Conservation (phyloP, 2,797 vertebrate genomes). For the Cygnus olor region DNA sequence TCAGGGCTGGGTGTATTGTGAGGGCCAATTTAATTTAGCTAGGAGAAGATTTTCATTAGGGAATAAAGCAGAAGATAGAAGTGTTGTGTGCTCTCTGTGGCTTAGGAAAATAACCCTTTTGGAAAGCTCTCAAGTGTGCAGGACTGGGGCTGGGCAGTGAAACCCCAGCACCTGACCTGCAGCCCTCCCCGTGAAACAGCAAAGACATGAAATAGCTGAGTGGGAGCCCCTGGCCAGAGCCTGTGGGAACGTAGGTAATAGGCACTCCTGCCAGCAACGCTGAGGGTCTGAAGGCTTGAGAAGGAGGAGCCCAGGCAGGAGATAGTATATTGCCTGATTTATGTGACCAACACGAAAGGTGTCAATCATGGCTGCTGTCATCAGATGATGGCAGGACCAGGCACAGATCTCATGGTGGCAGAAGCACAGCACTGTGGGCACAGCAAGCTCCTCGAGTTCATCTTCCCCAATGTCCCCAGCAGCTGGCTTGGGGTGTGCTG, state of each 20-base stretch:
- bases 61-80: not conserved
- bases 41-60: not conserved
- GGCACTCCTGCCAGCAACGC: not conserved
- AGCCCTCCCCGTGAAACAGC: not conserved
- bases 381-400: accelerated
- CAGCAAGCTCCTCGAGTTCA: not conserved
- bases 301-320: not conserved
- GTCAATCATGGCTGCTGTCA: not conserved
- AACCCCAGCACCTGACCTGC: not conserved
- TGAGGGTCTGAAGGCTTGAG: not conserved
- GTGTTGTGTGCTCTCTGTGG: not conserved
- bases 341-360: not conserved
- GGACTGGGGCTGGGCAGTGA: accelerated
- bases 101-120: not conserved
- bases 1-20: not conserved
- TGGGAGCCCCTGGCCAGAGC: not conserved
- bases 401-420: not conserved
- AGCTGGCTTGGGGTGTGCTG: not conserved
- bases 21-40: not conserved
- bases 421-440: accelerated
- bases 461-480: not conserved
- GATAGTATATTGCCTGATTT: accelerated
- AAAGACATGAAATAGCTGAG: not conserved
- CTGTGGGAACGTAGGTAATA: not conserved
- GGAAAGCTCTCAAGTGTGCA: not conserved